Evolutionary conservation across 2,888 invertebrate species (phyloP).

Genomic region (Chloromyia formosa): DNA sequence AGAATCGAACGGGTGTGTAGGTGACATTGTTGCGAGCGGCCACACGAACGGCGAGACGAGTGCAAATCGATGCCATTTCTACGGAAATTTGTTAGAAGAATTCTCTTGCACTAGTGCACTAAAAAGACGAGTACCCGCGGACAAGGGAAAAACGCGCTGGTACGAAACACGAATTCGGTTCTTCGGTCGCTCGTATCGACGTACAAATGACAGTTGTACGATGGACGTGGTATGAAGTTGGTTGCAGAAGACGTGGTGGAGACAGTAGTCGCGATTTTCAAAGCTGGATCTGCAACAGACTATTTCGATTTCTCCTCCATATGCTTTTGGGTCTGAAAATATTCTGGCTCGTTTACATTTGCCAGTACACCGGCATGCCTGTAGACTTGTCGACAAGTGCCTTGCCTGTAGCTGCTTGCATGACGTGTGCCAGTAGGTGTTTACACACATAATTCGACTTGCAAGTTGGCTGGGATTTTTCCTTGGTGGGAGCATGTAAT

Average conservation of each 20-base stretch:
- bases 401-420: too few species aligned
- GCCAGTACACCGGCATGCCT: too few species aligned
- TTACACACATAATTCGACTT: too few species aligned
- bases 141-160: slow-evolving; percentile 23
- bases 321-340: too few species aligned
- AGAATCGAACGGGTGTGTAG: slow-evolving; percentile 70
- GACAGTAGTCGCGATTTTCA: too few species aligned
- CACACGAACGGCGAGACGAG: slow-evolving; percentile 72
- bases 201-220: slow-evolving; percentile 34
- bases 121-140: slow-evolving; percentile 1
- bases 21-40: slow-evolving; percentile 72
- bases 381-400: too few species aligned
- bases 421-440: too few species aligned
- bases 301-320: too few species aligned
- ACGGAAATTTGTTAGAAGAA: slow-evolving; percentile 9
- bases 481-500: too few species aligned
- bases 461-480: too few species aligned
- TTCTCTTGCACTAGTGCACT: neutral
- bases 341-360: too few species aligned
- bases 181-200: slow-evolving; percentile 19
- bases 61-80: slow-evolving; percentile 81
- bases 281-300: too few species aligned
- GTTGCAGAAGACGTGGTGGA: neutral
- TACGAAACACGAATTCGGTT: slow-evolving; percentile 17
- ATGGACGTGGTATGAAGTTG: slow-evolving; percentile 6